Evolutionary conservation across 2,797 vertebrate species (phyloP).

Genomic region (Sorex maritimensis): DNA sequence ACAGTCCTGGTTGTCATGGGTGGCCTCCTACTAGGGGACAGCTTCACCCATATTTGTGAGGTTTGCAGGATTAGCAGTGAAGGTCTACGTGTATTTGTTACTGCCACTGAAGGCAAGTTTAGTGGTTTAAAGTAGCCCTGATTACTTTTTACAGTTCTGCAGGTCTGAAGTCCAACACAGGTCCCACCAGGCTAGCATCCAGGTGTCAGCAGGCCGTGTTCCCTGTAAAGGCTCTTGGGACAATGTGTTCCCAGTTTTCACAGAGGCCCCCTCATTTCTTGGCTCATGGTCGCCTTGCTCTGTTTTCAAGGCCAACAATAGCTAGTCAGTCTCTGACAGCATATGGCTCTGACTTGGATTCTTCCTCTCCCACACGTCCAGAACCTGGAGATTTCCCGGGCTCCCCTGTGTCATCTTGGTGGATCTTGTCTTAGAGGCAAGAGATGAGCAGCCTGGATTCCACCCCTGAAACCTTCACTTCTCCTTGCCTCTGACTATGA

Average conservation of each 20-base stretch:
- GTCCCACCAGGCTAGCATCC: background rate
- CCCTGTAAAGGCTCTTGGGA: background rate
- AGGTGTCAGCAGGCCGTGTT: background rate
- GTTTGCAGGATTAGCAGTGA: constrained; percentile 9
- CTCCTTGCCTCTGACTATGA: background rate
- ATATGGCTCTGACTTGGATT: background rate
- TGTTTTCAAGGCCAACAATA: constrained; percentile 7
- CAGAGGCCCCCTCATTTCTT: constrained; percentile 2
- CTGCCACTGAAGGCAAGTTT: background rate
- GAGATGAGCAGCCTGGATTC: constrained; percentile 39
- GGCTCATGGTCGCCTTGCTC: constrained; percentile 19
- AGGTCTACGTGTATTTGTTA: background rate
- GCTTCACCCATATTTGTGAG: constrained; percentile 17
- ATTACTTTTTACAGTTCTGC: background rate
- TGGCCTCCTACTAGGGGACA: background rate
- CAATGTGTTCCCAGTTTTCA: constrained; percentile 15
- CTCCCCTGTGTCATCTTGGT: background rate
- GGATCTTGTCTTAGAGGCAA: constrained; percentile 34
- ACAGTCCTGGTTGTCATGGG: background rate
- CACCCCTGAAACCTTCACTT: constrained; percentile 7
- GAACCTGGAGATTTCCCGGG: background rate
- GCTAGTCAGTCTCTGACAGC: background rate
- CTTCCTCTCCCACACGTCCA: background rate
- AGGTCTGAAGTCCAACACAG: constrained; percentile 9
- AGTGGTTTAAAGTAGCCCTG: background rate